Percentiles rank a stretch among this genome's conserved stretches.
These are phyloP conservation scores for Euschistus heros DNA, from an alignment of 1,140 invertebrate species.

Conservation along the genomic window DNA sequence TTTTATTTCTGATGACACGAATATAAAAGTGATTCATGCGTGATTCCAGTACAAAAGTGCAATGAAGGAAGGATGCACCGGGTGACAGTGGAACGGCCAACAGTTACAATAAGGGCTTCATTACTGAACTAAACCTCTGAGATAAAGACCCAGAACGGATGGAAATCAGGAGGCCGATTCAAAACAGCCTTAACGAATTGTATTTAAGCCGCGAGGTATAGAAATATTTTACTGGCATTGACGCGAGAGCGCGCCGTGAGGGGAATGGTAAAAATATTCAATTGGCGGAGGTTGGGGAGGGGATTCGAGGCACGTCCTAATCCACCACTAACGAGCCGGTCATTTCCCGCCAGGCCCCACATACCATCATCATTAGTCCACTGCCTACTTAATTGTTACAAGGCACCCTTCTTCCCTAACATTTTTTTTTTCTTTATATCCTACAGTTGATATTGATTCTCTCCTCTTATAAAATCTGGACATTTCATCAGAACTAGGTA, in stretches of 20 bases:
- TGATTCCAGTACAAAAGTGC: too few relatives aligned
- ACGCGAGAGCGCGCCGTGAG: neutral
- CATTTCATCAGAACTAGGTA: too few relatives aligned
- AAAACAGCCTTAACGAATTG: conserved; percentile 13
- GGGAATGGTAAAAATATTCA: conserved; percentile 17
- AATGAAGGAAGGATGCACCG: too few relatives aligned
- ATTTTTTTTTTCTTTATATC: too few relatives aligned
- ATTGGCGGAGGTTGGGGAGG: neutral
- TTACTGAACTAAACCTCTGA: too few relatives aligned
- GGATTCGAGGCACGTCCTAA: conserved; percentile 9
- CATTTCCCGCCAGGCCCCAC: neutral
- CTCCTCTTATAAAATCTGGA: too few relatives aligned
- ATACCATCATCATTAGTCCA: conserved; percentile 4
- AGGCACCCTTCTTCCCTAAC: neutral
- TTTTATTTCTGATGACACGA: too few relatives aligned
- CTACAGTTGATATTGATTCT: too few relatives aligned
- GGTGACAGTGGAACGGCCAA: too few relatives aligned
- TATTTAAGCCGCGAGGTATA: conserved; percentile 9
- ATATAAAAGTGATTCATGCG: too few relatives aligned
- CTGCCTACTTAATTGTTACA: conserved; percentile 9
- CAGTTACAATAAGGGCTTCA: too few relatives aligned
- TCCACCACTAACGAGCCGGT: conserved; percentile 13
- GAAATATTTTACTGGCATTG: conserved; percentile 7
- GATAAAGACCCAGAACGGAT: neutral
- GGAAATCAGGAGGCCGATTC: conserved; percentile 12